These are phyloP conservation scores for Melipona quadrifasciata DNA, from an alignment of 1,140 invertebrate species.

Conservation along the genomic window DNA sequence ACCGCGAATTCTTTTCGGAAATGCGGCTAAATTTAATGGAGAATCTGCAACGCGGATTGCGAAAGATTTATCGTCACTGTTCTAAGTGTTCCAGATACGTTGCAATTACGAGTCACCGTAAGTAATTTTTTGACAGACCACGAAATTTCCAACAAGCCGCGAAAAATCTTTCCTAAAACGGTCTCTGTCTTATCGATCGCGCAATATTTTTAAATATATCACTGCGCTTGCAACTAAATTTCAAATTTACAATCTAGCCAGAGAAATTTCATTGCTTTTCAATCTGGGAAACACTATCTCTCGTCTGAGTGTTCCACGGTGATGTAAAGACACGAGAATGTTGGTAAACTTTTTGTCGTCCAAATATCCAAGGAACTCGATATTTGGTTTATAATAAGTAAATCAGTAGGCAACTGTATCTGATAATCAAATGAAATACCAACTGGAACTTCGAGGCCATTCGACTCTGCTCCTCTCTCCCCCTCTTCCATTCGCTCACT, in stretches of 20 bases:
- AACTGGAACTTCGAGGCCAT: background rate
- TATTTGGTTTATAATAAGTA: constrained; percentile 28
- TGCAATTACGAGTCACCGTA: too few relatives aligned
- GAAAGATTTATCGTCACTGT: background rate
- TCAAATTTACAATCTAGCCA: too few relatives aligned
- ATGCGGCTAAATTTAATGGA: background rate
- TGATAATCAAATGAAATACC: constrained; percentile 53
- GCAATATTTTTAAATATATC: background rate
- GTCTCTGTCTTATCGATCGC: background rate
- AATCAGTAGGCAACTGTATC: constrained; percentile 43
- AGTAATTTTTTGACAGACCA: too few relatives aligned
- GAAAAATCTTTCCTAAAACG: background rate
- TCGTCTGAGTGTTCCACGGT: background rate
- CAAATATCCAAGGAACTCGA: background rate
- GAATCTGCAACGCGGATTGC: background rate
- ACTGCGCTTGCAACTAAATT: too few relatives aligned
- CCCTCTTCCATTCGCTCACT: too few relatives aligned
- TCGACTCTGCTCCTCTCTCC: background rate
- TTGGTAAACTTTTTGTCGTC: background rate
- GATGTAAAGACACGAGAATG: too few relatives aligned
- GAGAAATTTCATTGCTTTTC: background rate
- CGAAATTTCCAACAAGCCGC: too few relatives aligned
- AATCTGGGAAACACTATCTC: background rate
- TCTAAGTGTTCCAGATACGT: too few relatives aligned
- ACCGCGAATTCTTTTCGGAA: background rate